Evolutionary conservation across 2,888 invertebrate genomes (phyloP).

Genomic region (Parthenolecanium corni): DNA sequence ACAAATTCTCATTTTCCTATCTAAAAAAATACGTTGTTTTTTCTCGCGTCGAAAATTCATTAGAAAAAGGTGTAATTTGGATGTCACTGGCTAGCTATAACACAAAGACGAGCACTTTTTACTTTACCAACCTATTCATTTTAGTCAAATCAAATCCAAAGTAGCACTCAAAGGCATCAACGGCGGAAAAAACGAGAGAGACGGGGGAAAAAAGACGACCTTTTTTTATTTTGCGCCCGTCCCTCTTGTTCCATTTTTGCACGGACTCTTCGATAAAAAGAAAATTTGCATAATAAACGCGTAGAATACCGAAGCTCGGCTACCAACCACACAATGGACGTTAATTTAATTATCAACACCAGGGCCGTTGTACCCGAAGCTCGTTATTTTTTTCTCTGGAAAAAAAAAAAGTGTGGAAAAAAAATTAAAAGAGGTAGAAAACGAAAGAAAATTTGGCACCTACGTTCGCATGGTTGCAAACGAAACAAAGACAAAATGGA

Average conservation of each 20-base stretch:
- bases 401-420: neutral
- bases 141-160: too few species aligned
- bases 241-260: neutral
- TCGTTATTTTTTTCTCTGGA: neutral
- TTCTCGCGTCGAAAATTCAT: too few species aligned
- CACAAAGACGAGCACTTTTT: too few species aligned
- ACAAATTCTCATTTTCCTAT: too few species aligned
- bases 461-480: neutral
- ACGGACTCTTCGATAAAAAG: neutral
- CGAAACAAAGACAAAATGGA: neutral
- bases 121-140: too few species aligned
- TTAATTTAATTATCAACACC: conserved; percentile 11
- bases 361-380: neutral
- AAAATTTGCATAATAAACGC: conserved; percentile 17
- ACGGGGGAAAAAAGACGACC: too few species aligned
- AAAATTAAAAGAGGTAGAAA: neutral
- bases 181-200: too few species aligned
- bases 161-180: too few species aligned
- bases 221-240: too few species aligned
- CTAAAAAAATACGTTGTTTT: too few species aligned
- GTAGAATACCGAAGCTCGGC: neutral
- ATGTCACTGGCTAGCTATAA: too few species aligned
- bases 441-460: conserved; percentile 21
- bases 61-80: too few species aligned
- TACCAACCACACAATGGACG: conserved; percentile 4